Base-by-base conservation (phyloP, 2,797 vertebrate genomes). In the Sebastes oblongus region DNA sequence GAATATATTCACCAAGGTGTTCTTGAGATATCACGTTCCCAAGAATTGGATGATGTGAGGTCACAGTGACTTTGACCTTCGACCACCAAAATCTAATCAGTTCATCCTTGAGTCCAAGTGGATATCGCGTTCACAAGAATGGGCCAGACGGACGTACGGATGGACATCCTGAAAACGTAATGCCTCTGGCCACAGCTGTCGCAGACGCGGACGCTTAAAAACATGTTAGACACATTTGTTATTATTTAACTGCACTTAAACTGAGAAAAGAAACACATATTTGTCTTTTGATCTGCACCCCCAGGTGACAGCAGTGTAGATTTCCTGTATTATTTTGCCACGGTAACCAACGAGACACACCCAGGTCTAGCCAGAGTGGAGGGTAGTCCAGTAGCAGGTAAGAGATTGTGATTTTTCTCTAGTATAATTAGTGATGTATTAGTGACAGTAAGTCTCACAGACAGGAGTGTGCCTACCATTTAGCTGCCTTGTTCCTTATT, bases 251-350 rank as follows among this genome's bases (percentile, higher is more conserved):
- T 73, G 12, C 42, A 36, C 11, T 60, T 24, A 2, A 16, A 11
- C 25, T 30, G 13, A 66, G 32, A 34, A 67, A 56, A 36, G 8
- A 56, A n/a, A 58, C 22, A 54, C n/a, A 27, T 5, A 13, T 8
- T 50, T 56, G 6, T 70, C 2, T 58, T 58, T 60, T 72, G 18
- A 67, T 76, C 29, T 66, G 36, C 55, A 42, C 36, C 55, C 50
- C 16, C 89, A 98, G 97, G 95, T 77, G 95, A 94, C 83, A 97
- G 96, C 85, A 90, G 85, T 60, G 87, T 16, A 95, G 92, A 98
- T 87, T 98, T 98, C 91, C 92, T 98, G 64, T 97, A 97, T 88
- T 94, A 96, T 80, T 97, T 98, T 91, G 97, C 96, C 67, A 93
- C 91, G 27, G 91, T 94, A 7, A 68, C 93, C 61, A 96, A 96